Conservation (phyloP, 2,113 vertebrate species). For the Mesocricetus auratus region DNA sequence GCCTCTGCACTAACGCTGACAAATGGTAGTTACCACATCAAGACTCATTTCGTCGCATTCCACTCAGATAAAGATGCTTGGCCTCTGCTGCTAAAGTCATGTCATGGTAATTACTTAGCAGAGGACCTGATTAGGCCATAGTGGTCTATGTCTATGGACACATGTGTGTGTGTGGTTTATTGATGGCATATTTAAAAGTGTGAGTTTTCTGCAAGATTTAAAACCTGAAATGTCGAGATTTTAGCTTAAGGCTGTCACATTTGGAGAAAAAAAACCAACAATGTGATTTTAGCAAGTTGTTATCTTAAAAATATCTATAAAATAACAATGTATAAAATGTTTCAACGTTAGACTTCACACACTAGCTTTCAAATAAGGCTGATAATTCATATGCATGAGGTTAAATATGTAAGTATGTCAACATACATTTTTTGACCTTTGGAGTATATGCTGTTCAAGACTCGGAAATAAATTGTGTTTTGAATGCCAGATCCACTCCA, state of each 20-base stretch:
- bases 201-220: not conserved
- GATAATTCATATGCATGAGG: not conserved
- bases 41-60: conserved; percentile 94
- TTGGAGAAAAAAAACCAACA: not conserved
- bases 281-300: not conserved
- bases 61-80: conserved; percentile 97
- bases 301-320: conserved; percentile 5
- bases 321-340: not conserved
- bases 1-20: conserved; percentile 94
- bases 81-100: conserved; percentile 95
- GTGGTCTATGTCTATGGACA: conserved; percentile 88
- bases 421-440: not conserved
- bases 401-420: not conserved
- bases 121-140: conserved; percentile 95
- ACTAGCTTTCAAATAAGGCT: not conserved
- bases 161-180: conserved; percentile 83
- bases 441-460: not conserved
- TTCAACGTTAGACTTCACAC: not conserved
- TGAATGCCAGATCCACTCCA: not conserved
- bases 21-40: conserved; percentile 97
- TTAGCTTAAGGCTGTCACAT: not conserved
- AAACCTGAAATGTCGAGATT: not conserved
- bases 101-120: conserved; percentile 95
- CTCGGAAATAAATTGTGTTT: not conserved
- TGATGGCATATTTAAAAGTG: conserved; percentile 52